Conservation (phyloP, 35 echinoderm and acorn worm species). For the Heliocidaris erythrogramma region DNA sequence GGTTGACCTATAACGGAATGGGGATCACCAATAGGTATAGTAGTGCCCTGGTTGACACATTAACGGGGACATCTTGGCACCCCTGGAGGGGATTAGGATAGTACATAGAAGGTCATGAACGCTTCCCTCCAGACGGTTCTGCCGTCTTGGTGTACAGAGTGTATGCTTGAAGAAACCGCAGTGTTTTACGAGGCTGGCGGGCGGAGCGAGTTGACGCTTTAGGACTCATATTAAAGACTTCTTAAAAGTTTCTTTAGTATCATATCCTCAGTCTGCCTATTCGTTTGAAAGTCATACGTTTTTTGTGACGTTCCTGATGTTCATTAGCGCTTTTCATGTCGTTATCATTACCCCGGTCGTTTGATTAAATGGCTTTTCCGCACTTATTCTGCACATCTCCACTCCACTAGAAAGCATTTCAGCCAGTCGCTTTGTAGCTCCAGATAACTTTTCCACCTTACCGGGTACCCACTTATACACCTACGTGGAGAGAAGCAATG, state of each 20-base stretch:
- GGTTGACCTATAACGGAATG: neutral
- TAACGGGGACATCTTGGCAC: slow-evolving; percentile 27
- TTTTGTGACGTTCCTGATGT: too few species aligned
- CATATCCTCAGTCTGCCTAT: neutral
- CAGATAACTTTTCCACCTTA: too few species aligned
- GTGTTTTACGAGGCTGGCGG: neutral
- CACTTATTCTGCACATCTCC: too few species aligned
- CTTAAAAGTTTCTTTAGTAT: neutral
- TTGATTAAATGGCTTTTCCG: too few species aligned
- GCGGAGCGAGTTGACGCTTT: neutral
- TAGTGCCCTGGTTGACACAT: neutral
- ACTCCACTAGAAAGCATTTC: too few species aligned
- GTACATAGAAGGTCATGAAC: slow-evolving; percentile 26
- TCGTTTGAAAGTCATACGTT: too few species aligned
- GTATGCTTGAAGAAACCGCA: slow-evolving; percentile 20
- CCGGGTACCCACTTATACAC: too few species aligned
- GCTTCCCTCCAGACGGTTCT: neutral
- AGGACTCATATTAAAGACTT: neutral
- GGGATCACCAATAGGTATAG: neutral
- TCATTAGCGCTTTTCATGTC: too few species aligned
- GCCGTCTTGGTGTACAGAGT: neutral
- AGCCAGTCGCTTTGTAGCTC: too few species aligned
- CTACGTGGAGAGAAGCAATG: too few species aligned
- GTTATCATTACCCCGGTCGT: too few species aligned
- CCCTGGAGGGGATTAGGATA: slow-evolving; percentile 21